Conservation (phyloP, 2,888 invertebrate species). For the Eristalis tenax region DNA sequence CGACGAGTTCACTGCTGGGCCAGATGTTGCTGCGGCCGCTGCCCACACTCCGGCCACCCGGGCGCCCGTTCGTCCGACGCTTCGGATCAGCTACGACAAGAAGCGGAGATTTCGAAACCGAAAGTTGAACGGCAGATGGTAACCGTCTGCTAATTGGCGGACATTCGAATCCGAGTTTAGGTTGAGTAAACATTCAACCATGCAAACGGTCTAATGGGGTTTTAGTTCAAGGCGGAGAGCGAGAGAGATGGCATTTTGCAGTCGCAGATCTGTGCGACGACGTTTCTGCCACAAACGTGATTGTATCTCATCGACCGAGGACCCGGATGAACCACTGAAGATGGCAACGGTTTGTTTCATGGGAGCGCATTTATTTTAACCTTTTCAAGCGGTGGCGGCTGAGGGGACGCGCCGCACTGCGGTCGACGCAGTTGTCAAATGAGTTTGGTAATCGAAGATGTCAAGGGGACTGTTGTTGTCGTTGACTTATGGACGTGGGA, state of each 20-base stretch:
- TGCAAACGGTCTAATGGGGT: conserved; percentile 12
- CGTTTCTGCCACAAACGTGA: not conserved
- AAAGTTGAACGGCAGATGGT: conserved; percentile 49
- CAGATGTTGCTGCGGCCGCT: not conserved
- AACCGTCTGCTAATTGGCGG: conserved; percentile 43
- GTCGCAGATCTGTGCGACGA: not conserved
- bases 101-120: conserved; percentile 44
- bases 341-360: not conserved
- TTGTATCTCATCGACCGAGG: not conserved
- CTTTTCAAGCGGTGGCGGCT: not conserved
- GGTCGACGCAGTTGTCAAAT: not conserved
- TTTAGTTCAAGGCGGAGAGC: conserved; percentile 32
- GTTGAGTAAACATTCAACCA: conserved; percentile 19
- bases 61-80: too few relatives aligned
- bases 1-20: conserved; percentile 25
- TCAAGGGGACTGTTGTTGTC: not conserved
- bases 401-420: not conserved
- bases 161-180: conserved; percentile 1
- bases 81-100: too few relatives aligned
- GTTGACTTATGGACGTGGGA: too few relatives aligned
- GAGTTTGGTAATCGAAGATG: not conserved
- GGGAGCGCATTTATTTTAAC: not conserved
- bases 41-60: conserved; percentile 15
- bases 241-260: conserved; percentile 5
- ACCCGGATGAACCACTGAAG: not conserved